Evolutionary conservation across 1,140 invertebrate species (phyloP).

Genomic region (Periplaneta americana): DNA sequence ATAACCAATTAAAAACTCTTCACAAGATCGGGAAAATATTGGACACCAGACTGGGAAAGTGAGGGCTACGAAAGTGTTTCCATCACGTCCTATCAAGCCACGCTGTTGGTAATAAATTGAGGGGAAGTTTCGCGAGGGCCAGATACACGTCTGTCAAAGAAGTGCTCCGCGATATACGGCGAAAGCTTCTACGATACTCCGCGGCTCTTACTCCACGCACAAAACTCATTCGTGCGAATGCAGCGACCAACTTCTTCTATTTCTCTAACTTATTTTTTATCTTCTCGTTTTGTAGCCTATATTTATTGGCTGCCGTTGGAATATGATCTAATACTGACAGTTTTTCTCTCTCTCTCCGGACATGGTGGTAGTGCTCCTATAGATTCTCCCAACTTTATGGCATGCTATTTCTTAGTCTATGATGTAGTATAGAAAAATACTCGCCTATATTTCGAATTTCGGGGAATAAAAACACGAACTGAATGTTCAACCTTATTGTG

Average conservation of each 20-base stretch:
- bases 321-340: not conserved
- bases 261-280: not conserved
- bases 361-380: not conserved
- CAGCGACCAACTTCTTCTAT: not conserved
- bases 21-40: no score
- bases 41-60: no score
- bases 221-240: not conserved
- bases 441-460: no score
- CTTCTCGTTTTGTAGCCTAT: not conserved
- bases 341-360: no score
- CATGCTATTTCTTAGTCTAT: not conserved
- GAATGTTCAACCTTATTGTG: no score
- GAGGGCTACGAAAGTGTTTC: not conserved
- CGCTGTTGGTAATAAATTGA: not conserved
- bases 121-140: not conserved
- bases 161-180: not conserved
- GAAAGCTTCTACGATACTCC: not conserved
- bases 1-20: no score
- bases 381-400: not conserved
- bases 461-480: no score
- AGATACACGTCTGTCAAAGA: not conserved
- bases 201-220: not conserved
- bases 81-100: not conserved
- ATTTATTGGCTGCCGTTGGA: not conserved
- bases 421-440: no score